These are phyloP conservation scores for Eristalinus aeneus DNA, from an alignment of 2,888 invertebrate genomes.

Conservation along the genomic window DNA sequence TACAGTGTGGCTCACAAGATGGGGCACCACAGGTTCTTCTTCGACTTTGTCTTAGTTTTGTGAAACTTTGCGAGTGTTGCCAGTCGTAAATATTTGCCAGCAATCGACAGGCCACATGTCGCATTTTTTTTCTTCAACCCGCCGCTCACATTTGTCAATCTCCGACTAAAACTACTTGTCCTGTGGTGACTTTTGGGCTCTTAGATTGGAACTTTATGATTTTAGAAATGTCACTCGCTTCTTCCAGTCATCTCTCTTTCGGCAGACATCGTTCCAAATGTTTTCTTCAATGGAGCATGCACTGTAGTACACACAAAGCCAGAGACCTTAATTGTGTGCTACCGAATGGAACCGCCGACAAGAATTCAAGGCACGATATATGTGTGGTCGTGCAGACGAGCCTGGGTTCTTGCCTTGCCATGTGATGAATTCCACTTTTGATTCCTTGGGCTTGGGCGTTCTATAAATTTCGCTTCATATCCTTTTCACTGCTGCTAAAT, in stretches of 20 bases:
- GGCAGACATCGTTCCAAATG: background rate
- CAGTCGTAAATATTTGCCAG: too few species aligned
- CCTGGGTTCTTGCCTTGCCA: background rate
- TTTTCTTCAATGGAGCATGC: constrained; percentile 14
- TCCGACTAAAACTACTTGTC: too few species aligned
- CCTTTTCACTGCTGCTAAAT: constrained; percentile 51
- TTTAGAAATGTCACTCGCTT: too few species aligned
- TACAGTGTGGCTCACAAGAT: constrained; percentile 30
- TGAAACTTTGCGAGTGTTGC: too few species aligned
- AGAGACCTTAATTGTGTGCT: constrained; percentile 35
- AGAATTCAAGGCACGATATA: constrained; percentile 40
- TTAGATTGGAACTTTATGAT: too few species aligned
- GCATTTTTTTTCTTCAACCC: too few species aligned
- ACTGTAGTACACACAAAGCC: constrained; percentile 17
- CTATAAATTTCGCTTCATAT: constrained; percentile 62
- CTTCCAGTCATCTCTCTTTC: background rate
- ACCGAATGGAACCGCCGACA: constrained; percentile 21
- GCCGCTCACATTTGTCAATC: too few species aligned
- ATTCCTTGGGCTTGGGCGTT: constrained; percentile 49
- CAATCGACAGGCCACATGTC: too few species aligned
- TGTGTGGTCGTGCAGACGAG: background rate
- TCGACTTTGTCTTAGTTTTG: too few species aligned
- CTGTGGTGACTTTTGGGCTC: too few species aligned
- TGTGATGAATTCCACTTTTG: constrained; percentile 65
- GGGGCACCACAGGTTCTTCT: too few species aligned